phyloP scores from a whole-genome alignment of 2,888 invertebrate genomes.

The Acleris sparsana region DNA sequence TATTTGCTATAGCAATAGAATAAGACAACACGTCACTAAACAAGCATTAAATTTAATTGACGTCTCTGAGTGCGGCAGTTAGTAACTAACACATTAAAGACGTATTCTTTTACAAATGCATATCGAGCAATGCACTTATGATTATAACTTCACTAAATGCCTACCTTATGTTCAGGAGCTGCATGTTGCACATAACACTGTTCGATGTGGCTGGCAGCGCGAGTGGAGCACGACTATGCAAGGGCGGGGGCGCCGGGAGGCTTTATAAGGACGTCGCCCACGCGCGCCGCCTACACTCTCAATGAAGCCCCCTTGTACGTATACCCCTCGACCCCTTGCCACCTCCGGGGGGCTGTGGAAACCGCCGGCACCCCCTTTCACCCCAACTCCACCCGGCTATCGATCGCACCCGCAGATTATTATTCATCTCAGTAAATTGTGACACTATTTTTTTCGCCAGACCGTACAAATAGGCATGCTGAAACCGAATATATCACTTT shows the following conservation, averaged over 20 bases:
- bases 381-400: conserved; percentile 63
- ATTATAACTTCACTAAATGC: conserved; percentile 38
- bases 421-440: conserved; percentile 70
- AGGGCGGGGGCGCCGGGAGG: conserved; percentile 62
- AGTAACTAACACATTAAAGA: too few species aligned
- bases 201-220: conserved; percentile 55
- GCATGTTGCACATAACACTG: conserved; percentile 68
- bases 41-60: too few species aligned
- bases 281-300: conserved; percentile 86
- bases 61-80: too few species aligned
- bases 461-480: conserved; percentile 19
- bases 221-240: conserved; percentile 70
- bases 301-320: conserved; percentile 81
- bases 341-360: conserved; percentile 37
- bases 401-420: conserved; percentile 79
- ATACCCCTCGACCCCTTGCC: conserved; percentile 47
- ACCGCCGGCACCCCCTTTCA: conserved; percentile 39
- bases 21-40: too few species aligned
- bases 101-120: too few species aligned
- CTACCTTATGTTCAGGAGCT: conserved; percentile 67
- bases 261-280: conserved; percentile 79
- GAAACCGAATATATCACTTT: conserved; percentile 2
- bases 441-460: conserved; percentile 51
- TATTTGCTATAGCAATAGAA: too few species aligned
- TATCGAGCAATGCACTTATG: not conserved